phyloP scores from a whole-genome alignment of 2,888 invertebrate genomes.

The Dasysyrphus tricinctus region DNA sequence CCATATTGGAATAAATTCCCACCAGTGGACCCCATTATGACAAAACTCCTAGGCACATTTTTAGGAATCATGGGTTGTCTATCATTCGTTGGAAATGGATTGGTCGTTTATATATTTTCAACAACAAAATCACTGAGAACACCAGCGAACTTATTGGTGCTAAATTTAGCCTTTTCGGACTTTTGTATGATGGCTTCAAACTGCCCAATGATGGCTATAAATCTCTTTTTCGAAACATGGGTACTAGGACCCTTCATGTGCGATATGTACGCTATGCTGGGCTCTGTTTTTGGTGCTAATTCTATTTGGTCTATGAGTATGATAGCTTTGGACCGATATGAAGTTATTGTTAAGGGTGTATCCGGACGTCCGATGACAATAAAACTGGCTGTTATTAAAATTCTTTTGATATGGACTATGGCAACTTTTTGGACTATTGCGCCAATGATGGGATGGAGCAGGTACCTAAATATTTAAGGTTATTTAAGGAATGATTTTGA shows the following conservation, averaged over 20 bases:
- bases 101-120: slow-evolving; percentile 82
- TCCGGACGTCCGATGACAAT: slow-evolving; percentile 93
- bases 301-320: slow-evolving; percentile 95
- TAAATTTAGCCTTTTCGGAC: slow-evolving; percentile 93
- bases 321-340: slow-evolving; percentile 94
- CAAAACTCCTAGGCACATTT: slow-evolving; percentile 90
- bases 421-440: slow-evolving; percentile 91
- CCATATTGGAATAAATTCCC: slow-evolving; percentile 94
- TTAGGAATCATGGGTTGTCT: slow-evolving; percentile 86
- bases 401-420: slow-evolving; percentile 91
- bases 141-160: slow-evolving; percentile 94
- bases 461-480: slow-evolving; percentile 84
- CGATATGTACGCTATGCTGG: slow-evolving; percentile 91
- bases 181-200: slow-evolving; percentile 92
- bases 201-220: slow-evolving; percentile 83
- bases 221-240: slow-evolving; percentile 81
- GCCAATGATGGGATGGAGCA: slow-evolving; percentile 94
- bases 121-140: slow-evolving; percentile 87
- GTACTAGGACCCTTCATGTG: slow-evolving; percentile 87
- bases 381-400: slow-evolving; percentile 90
- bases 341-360: slow-evolving; percentile 94
- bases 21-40: slow-evolving; percentile 95
- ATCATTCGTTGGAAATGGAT: slow-evolving; percentile 82
- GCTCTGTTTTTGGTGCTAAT: slow-evolving; percentile 92
- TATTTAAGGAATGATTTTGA: background rate